Conservation (phyloP, 1,140 invertebrate genomes). For the Drosophila kepulauana region DNA sequence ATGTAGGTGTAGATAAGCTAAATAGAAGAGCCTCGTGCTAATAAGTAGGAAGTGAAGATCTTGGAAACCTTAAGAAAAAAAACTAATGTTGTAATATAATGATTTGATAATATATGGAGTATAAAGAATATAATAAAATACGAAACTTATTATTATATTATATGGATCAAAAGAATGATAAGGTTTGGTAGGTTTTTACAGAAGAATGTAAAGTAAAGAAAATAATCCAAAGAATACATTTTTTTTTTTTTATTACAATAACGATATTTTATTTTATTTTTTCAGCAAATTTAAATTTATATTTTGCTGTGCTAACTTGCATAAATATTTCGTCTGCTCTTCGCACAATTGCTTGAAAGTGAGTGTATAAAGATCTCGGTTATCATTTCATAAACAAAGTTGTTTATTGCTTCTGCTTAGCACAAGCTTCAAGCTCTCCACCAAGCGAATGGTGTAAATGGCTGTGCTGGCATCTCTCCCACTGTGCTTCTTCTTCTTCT, state of each 20-base stretch:
- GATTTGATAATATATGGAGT: no score
- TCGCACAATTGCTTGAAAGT: constrained; percentile 3
- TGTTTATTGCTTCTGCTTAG: constrained; percentile 54
- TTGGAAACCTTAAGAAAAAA: no score
- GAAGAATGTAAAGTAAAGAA: no score
- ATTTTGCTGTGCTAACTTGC: background rate
- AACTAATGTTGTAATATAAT: no score
- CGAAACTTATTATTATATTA: no score
- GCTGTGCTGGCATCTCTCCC: constrained; percentile 56
- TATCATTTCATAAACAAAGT: constrained; percentile 59
- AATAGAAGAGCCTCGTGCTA: background rate
- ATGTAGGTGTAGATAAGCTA: background rate
- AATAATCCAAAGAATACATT: no score
- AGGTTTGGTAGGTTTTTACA: no score
- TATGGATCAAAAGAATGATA: no score
- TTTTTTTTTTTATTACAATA: no score
- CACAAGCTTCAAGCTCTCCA: background rate
- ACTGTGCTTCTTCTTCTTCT: constrained; percentile 36
- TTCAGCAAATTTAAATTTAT: background rate
- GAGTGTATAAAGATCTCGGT: constrained; percentile 23
- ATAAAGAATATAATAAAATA: no score
- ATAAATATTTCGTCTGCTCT: background rate
- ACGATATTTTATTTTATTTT: background rate
- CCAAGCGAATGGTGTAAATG: constrained; percentile 45
- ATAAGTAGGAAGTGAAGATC: no score